phyloP scores from a whole-genome alignment of 2,113 vertebrate species.

The Datnioides undecimradiatus region DNA sequence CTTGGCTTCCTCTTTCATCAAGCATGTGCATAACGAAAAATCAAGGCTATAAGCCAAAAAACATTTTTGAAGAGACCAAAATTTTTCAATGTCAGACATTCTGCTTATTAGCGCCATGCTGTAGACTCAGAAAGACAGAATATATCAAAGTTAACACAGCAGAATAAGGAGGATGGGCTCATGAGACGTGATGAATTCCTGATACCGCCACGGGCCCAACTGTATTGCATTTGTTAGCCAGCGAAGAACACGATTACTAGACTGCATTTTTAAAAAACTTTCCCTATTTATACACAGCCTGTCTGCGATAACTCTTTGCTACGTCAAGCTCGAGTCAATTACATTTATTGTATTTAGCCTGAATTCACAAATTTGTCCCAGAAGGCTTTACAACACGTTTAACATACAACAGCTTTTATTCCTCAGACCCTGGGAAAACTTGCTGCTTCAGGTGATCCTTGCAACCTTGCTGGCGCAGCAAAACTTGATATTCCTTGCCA shows the following conservation, averaged over 20 bases:
- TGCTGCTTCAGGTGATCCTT: background rate
- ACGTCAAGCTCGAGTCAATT: constrained; percentile 1
- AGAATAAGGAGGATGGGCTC: constrained; percentile 8
- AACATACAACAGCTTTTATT: constrained; percentile 3
- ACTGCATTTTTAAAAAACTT: background rate
- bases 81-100: constrained; percentile 15
- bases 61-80: constrained; percentile 11
- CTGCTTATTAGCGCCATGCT: constrained; percentile 31
- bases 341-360: background rate
- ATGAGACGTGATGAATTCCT: constrained; percentile 15
- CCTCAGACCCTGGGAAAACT: background rate
- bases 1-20: constrained; percentile 19
- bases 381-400: background rate
- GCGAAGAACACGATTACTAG: background rate
- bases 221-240: background rate
- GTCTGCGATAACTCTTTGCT: background rate
- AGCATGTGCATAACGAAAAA: constrained; percentile 16
- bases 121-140: constrained; percentile 25
- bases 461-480: constrained; percentile 14
- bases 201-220: background rate
- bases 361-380: background rate
- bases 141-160: constrained; percentile 41
- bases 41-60: background rate
- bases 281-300: background rate
- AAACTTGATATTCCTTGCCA: constrained; percentile 11